These are phyloP conservation scores for Merops nubicus DNA, from an alignment of 2,113 vertebrate species.

Conservation along the genomic window DNA sequence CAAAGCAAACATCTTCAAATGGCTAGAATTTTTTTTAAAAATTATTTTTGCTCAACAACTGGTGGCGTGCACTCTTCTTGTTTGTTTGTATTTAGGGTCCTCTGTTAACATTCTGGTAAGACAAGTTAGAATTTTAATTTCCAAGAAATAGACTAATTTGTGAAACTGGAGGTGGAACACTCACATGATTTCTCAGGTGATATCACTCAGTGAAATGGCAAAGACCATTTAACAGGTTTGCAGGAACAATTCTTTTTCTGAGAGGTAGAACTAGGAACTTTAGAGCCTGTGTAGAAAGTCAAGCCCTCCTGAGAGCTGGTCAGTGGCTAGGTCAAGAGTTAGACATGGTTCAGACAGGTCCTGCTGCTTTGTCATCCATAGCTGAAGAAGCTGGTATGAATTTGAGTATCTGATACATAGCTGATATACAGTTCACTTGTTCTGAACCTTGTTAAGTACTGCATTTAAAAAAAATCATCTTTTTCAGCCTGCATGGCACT, in stretches of 20 bases:
- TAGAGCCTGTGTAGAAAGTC: neutral
- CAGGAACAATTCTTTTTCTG: neutral
- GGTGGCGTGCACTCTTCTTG: neutral
- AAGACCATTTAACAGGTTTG: neutral
- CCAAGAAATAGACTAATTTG: neutral
- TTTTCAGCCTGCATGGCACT: neutral
- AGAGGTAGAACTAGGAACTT: neutral
- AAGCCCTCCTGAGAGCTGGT: neutral
- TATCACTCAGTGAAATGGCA: neutral
- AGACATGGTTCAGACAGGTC: neutral
- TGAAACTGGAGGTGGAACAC: neutral
- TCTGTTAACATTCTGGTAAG: neutral
- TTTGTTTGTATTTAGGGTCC: neutral
- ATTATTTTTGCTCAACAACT: neutral
- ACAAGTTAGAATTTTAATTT: neutral
- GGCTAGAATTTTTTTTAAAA: neutral
- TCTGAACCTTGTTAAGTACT: neutral
- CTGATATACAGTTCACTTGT: neutral
- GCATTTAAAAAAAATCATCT: neutral
- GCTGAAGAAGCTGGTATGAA: neutral
- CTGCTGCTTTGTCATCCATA: neutral
- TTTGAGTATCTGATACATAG: neutral
- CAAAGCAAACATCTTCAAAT: neutral
- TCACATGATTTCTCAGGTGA: neutral
- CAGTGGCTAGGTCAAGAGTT: neutral